Conservation (phyloP, 1,140 invertebrate genomes). For the Drosophila ercepeae region DNA sequence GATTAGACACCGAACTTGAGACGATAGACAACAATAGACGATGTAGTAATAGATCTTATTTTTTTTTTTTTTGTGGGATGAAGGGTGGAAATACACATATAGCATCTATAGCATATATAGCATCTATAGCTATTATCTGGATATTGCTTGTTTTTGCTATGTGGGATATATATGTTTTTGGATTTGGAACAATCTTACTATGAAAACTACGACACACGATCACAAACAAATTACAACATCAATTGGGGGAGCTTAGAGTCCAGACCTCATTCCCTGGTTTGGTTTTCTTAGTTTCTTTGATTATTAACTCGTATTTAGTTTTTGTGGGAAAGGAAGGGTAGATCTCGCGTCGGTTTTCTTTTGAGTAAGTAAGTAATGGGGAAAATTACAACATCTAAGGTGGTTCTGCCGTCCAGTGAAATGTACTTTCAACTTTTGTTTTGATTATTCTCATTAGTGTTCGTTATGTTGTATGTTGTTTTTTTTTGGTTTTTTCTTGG, state of each 20-base stretch:
- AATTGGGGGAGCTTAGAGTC: conserved; percentile 13
- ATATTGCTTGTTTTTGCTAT: conserved; percentile 46
- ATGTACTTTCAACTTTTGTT: conserved; percentile 66
- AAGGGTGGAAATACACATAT: conserved; percentile 44
- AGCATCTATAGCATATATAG: conserved; percentile 17
- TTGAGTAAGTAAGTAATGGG: conserved; percentile 44
- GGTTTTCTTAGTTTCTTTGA: not conserved
- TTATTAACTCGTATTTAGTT: not conserved
- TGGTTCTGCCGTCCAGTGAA: conserved; percentile 83
- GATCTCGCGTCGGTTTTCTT: conserved; percentile 26
- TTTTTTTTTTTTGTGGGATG: not conserved
- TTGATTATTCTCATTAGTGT: conserved; percentile 44
- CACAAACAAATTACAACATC: conserved; percentile 50
- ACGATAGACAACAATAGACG: conserved; percentile 53
- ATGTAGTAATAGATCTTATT: conserved; percentile 16
- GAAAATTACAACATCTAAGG: conserved; percentile 84
- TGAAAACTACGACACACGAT: conserved; percentile 42
- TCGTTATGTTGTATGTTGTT: conserved; percentile 44
- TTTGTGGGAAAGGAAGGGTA: not conserved
- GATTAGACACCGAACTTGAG: conserved; percentile 58
- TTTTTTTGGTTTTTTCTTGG: conserved; percentile 15
- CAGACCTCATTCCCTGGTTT: not conserved
- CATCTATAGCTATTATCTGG: conserved; percentile 4
- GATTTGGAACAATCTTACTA: conserved; percentile 29
- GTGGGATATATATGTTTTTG: not conserved